A percentile compares a stretch with the other conserved stretches of the same genome.
phyloP scores from a whole-genome alignment of 2,888 invertebrate genomes.

The Nipponacmea schrenckii region DNA sequence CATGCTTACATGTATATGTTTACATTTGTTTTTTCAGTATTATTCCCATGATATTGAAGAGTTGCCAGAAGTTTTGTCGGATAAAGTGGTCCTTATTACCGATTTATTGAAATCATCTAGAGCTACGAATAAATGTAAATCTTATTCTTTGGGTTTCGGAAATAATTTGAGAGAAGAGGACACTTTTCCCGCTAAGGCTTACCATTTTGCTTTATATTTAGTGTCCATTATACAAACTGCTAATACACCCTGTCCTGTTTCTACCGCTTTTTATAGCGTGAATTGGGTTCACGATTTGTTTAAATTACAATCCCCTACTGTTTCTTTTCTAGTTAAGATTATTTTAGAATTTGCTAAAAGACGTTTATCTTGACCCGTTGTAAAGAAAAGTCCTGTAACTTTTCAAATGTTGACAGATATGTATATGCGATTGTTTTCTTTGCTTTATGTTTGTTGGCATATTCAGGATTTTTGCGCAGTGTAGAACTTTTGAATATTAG shows the following conservation, averaged over 20 bases:
- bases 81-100: slow-evolving; percentile 23
- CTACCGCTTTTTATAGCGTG: slow-evolving; percentile 32
- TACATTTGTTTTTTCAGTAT: slow-evolving; percentile 26
- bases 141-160: slow-evolving; percentile 23
- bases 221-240: slow-evolving; percentile 26
- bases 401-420: slow-evolving; percentile 13
- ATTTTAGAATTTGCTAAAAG: slow-evolving; percentile 25
- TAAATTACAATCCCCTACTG: slow-evolving; percentile 23
- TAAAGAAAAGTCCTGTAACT: slow-evolving; percentile 26
- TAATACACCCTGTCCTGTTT: slow-evolving; percentile 28
- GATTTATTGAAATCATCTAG: slow-evolving; percentile 21
- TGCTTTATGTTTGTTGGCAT: slow-evolving; percentile 12
- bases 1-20: not conserved
- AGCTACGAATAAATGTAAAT: slow-evolving; percentile 17
- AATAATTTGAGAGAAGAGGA: slow-evolving; percentile 23
- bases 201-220: slow-evolving; percentile 31
- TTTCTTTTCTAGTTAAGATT: slow-evolving; percentile 22
- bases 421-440: not conserved
- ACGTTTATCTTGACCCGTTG: slow-evolving; percentile 11
- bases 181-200: slow-evolving; percentile 30
- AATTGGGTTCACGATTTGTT: slow-evolving; percentile 30
- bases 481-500: too few relatives aligned
- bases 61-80: slow-evolving; percentile 24
- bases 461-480: slow-evolving; percentile 22
- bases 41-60: slow-evolving; percentile 13